These are phyloP conservation scores for Calcarius ornatus DNA, from an alignment of 2,113 vertebrate genomes.

Conservation along the genomic window DNA sequence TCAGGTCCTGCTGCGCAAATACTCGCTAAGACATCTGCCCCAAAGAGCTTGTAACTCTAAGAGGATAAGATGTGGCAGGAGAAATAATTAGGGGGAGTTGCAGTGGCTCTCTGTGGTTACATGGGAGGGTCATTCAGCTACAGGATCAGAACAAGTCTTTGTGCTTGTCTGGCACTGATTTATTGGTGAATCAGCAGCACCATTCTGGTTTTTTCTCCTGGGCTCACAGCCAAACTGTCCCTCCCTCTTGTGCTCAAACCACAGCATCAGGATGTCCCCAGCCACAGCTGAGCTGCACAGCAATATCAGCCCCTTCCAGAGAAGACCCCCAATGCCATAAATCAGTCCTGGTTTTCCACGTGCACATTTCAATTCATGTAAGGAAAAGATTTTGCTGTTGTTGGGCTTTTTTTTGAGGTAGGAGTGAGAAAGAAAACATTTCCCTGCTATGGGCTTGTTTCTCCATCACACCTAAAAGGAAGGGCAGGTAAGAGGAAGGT, in stretches of 20 bases:
- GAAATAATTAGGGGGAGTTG: neutral
- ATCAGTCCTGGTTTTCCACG: neutral
- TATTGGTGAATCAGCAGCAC: neutral
- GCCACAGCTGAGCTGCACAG: neutral
- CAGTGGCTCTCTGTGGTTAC: neutral
- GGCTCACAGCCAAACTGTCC: neutral
- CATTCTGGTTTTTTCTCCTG: fast-evolving
- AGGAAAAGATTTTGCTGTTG: neutral
- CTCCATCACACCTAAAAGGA: neutral
- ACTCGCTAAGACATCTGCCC: neutral
- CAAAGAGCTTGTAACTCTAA: slow-evolving; percentile 10
- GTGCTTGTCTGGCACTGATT: neutral
- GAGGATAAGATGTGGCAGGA: neutral
- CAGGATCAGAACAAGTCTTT: neutral
- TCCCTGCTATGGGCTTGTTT: neutral
- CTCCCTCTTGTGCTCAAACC: neutral
- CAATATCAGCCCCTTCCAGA: neutral
- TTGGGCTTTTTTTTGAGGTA: neutral
- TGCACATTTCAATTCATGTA: neutral
- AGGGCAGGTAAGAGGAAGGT: neutral
- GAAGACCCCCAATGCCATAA: neutral
- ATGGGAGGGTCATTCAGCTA: neutral
- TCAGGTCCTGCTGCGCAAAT: slow-evolving; percentile 23
- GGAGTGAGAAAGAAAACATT: neutral
- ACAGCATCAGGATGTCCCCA: neutral